phyloP scores from a whole-genome alignment of 1,140 invertebrate species.

The Temnothorax curvispinosus region DNA sequence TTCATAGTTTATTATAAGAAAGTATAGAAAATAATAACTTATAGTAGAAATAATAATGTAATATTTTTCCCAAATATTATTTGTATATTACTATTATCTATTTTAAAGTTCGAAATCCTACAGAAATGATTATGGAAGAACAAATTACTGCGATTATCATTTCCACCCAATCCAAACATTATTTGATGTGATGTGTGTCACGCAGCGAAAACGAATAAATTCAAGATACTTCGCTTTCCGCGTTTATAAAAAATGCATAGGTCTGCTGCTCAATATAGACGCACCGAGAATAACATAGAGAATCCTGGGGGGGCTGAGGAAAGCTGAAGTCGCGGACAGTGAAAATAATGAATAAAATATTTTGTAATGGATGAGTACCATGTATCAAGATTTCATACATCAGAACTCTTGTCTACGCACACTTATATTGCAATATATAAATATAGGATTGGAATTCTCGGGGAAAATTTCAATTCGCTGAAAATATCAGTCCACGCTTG shows the following conservation, averaged over 20 bases:
- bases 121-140: background rate
- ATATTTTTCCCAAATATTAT: too few relatives aligned
- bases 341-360: slow-evolving; percentile 32
- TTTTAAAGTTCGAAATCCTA: background rate
- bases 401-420: background rate
- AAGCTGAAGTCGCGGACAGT: background rate
- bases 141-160: background rate
- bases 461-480: background rate
- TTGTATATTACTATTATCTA: background rate
- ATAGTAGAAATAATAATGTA: too few relatives aligned
- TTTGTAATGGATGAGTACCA: background rate
- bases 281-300: background rate
- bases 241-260: slow-evolving; percentile 1
- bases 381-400: background rate
- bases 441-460: background rate
- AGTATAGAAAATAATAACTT: too few relatives aligned
- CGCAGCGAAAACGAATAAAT: background rate
- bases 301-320: background rate
- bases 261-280: background rate
- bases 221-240: background rate
- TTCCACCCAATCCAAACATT: background rate
- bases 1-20: too few relatives aligned
- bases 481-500: background rate
- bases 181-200: background rate
- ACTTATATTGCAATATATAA: background rate